Base-by-base conservation (phyloP, 1,140 invertebrate genomes). In the Caerostris darwini region DNA sequence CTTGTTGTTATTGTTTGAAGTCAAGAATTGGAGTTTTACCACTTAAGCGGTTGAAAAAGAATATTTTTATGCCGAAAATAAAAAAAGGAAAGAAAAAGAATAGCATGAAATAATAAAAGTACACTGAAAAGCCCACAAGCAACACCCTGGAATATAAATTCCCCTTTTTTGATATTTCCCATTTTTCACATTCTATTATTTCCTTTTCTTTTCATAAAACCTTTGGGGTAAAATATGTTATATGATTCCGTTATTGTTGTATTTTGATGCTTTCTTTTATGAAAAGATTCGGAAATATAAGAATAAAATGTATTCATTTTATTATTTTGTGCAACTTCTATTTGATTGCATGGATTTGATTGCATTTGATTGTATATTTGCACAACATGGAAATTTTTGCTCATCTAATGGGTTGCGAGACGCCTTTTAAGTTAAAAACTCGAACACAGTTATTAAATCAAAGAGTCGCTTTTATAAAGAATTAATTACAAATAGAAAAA, bases 1-100 rank as follows among this genome's bases (percentile, higher is more conserved):
- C 71, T 77, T 77, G 34, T 77, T 77, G 50, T 77, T 77, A 77
- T 77, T 77, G 34, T 77, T 77, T 53, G 71, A 77, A 77, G 71
- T 77, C 71, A 77, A 53, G 71, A 77, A 77, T 77, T 77, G 50
- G 50, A 77, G 19, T 77, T 77, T 77, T 50, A 77, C 71, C 71
- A 53, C 71, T 77, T 77, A 77, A 77, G 71, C 53, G 71, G 34
- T 53, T 77, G 71, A 77, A 77, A 50, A 34, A 77, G 34, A 77
- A 77, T 77, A 77, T 77, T 77, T 77, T 77, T 53, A 77, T 77
- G 71, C 12, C 53, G 71, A 77, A 77, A 77, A 77, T 53, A 77
- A 34, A 34, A 34, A 34, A 34, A 34, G 2, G 34, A 34, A 34
- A 34, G 2, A 34, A 34, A 34, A 34, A 34, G 6, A 34, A 77